Percentiles rank a stretch among this genome's conserved stretches.
Evolutionary conservation across 1,140 invertebrate species (phyloP).

Genomic region (Bicyclus anynana): DNA sequence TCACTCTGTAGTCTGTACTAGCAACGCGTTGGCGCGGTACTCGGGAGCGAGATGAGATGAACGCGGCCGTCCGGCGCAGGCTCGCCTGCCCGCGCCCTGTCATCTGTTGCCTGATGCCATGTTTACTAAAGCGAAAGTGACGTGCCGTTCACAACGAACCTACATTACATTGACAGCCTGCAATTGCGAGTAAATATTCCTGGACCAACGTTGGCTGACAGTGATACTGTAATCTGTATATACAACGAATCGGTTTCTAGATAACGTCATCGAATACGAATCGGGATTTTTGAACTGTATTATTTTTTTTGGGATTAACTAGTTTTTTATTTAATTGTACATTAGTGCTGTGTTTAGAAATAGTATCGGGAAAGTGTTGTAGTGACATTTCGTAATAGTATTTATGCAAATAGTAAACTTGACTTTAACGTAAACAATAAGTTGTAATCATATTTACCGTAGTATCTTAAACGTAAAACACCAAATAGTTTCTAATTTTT

Average conservation of each 20-base stretch:
- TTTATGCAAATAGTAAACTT: not conserved
- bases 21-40: conserved; percentile 50
- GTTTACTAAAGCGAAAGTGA: conserved; percentile 72
- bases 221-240: conserved; percentile 21
- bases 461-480: not conserved
- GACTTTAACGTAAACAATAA: not conserved
- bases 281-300: conserved; percentile 2
- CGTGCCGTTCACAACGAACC: conserved; percentile 68
- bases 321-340: conserved; percentile 14
- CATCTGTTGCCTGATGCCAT: conserved; percentile 75
- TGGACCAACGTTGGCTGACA: conserved; percentile 30
- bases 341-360: conserved; percentile 13
- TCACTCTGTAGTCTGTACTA: conserved; percentile 45
- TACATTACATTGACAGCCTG: not conserved
- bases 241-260: conserved; percentile 54
- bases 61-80: conserved; percentile 56
- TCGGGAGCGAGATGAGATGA: conserved; percentile 61
- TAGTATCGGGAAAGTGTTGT: conserved; percentile 10
- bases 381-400: conserved; percentile 5
- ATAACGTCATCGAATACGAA: conserved; percentile 15
- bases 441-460: not conserved
- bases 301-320: conserved; percentile 12
- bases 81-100: conserved; percentile 63
- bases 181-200: conserved; percentile 29
- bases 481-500: conserved; percentile 11